Base-by-base conservation (phyloP, 1,140 invertebrate species). In the Hylaeus volcanicus region DNA sequence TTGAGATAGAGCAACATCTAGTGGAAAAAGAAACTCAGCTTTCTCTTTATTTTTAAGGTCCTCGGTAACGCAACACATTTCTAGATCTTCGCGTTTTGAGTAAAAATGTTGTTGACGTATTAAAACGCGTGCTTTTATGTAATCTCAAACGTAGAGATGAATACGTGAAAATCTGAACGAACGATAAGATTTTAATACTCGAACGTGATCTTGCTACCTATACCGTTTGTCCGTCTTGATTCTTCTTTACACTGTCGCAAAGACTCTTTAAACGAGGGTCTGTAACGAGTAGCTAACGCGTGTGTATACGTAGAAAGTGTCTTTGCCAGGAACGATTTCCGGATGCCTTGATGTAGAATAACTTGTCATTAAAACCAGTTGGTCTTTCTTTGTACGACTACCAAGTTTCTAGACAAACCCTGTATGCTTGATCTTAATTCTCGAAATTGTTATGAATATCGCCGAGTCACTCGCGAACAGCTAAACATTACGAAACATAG, bases 31-130 rank as follows among this genome's bases (percentile, higher is more conserved):
- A 69, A 76, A 71, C 45, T 71, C 39, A n/a, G 71, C 75, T 77
- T 77, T 77, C 56, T 53, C 56, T 77, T 77, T 61, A 61, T 71
- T 63, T 61, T 77, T 53, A 71, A 61, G n/a, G 4, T 43, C 5
- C 39, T 48, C 8, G 56, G 60, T 26, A 77, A 39, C 45, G 37
- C n/a, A 9, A 41, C 6, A 15, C n/a, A n/a, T 4, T 77, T 53
- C 53, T 71, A 12, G 56, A 41, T 12, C 37, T 43, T 45, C 37
- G 9, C 2, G 15, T 61, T 63, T 53, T 61, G 0, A 53, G 37
- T 63, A 37, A n/a, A 70, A 70, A 41, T 43, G 39, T 5, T 41
- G 26, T 41, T 61, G 37, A 39, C 56, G 3, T 63, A 39, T 61
- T 26, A 5, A 77, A 26, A 3, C 48, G 39, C 26, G 26, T 2